Percentiles rank a stretch among this genome's conserved stretches.
phyloP scores from a whole-genome alignment of 2,888 invertebrate genomes.

The Dioctria rufipes region DNA sequence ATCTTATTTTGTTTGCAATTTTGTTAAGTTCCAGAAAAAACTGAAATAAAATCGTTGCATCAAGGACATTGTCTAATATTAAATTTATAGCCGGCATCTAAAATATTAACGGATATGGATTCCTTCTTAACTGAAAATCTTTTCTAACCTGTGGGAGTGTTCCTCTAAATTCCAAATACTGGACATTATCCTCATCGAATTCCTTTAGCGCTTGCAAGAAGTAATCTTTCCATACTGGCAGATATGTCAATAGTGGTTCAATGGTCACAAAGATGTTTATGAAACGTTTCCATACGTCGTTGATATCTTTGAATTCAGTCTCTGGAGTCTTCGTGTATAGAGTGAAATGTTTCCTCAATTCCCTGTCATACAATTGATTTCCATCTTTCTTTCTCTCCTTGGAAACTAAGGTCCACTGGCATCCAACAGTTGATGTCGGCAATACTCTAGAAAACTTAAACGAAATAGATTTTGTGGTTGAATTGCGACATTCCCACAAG shows the following conservation, averaged over 20 bases:
- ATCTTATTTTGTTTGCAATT: too few species aligned
- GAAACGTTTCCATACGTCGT: slow-evolving; percentile 76
- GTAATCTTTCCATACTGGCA: slow-evolving; percentile 78
- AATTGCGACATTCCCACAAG: slow-evolving; percentile 72
- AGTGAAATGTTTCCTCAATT: slow-evolving; percentile 74
- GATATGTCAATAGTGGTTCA: slow-evolving; percentile 74
- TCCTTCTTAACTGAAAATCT: not conserved
- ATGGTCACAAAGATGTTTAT: slow-evolving; percentile 74
- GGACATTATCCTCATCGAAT: slow-evolving; percentile 78
- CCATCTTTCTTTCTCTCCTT: slow-evolving; percentile 69
- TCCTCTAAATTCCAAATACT: slow-evolving; percentile 81
- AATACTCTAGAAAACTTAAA: slow-evolving; percentile 67
- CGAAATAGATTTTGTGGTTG: slow-evolving; percentile 62
- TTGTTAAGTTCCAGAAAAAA: too few species aligned
- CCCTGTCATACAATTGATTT: slow-evolving; percentile 71
- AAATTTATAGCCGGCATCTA: too few species aligned
- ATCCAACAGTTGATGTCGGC: slow-evolving; percentile 57
- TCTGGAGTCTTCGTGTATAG: slow-evolving; percentile 73
- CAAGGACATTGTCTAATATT: too few species aligned
- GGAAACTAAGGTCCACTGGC: slow-evolving; percentile 73
- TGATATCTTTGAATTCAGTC: slow-evolving; percentile 73
- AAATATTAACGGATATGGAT: too few species aligned
- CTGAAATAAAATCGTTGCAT: too few species aligned
- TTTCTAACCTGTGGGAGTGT: slow-evolving; percentile 72
- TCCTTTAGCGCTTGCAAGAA: slow-evolving; percentile 77